Evolutionary conservation across 2,888 invertebrate species (phyloP).

Genomic region (Caenorhabditis sp.): DNA sequence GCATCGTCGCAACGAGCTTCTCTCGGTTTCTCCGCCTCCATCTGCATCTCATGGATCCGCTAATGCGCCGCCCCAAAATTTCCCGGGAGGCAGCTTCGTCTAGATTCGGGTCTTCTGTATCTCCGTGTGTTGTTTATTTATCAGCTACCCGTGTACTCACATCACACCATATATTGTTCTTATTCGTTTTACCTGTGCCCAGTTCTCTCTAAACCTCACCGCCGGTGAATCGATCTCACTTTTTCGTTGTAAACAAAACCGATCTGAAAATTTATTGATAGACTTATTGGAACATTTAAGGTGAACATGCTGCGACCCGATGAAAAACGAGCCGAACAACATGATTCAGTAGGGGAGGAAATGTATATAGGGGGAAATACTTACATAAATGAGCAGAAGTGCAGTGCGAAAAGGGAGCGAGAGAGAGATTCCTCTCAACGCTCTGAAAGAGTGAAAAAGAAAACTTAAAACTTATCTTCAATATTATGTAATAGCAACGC

Average conservation of each 20-base stretch:
- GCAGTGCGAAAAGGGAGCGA: constrained; percentile 20
- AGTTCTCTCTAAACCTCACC: background rate
- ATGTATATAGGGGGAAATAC: constrained; percentile 8
- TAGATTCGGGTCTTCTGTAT: background rate
- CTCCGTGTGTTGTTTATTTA: background rate
- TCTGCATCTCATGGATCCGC: background rate
- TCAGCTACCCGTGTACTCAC: background rate
- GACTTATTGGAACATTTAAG: background rate
- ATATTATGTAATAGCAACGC: background rate
- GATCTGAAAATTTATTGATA: background rate
- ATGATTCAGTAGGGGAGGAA: constrained; percentile 11
- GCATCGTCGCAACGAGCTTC: constrained; percentile 47
- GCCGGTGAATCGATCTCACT: background rate
- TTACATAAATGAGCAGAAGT: constrained; percentile 45
- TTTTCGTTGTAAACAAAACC: no score
- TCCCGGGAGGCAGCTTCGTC: constrained; percentile 29
- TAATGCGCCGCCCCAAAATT: background rate
- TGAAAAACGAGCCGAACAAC: constrained; percentile 41
- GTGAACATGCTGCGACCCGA: constrained; percentile 47
- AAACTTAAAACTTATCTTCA: background rate
- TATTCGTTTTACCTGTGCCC: constrained; percentile 4
- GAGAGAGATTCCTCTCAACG: background rate
- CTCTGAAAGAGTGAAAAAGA: background rate
- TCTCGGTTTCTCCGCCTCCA: constrained; percentile 21
- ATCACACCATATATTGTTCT: background rate